These are phyloP conservation scores for Xanthia icteritia DNA, from an alignment of 2,888 invertebrate species.

Conservation along the genomic window DNA sequence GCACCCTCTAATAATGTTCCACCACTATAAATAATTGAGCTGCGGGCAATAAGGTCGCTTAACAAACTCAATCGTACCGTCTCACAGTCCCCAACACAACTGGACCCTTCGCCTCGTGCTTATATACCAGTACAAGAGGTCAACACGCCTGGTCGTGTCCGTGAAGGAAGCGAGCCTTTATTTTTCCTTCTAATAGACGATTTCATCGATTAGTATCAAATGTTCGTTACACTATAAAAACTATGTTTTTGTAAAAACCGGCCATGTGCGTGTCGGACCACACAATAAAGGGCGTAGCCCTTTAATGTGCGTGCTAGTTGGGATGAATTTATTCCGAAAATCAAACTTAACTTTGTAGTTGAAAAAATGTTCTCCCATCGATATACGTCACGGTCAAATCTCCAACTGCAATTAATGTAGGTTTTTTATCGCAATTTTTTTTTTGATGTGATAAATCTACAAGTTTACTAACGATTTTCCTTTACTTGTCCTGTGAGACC, in stretches of 20 bases:
- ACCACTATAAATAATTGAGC: constrained; percentile 58
- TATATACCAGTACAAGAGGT: constrained; percentile 10
- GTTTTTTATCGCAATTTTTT: no score
- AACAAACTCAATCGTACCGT: constrained; percentile 57
- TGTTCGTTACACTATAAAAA: background rate
- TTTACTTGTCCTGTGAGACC: no score
- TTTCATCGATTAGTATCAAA: constrained; percentile 49
- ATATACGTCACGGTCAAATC: background rate
- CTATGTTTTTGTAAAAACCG: no score
- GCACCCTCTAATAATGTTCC: constrained; percentile 54
- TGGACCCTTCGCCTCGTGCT: background rate
- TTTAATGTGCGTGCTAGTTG: no score
- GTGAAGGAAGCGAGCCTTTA: constrained; percentile 28
- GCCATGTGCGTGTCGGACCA: background rate
- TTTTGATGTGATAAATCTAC: no score
- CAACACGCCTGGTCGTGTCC: constrained; percentile 4
- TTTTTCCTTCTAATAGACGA: constrained; percentile 52
- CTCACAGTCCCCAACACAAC: constrained; percentile 19
- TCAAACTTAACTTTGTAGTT: background rate
- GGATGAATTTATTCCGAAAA: background rate
- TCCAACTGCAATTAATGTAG: background rate
- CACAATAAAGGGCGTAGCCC: background rate
- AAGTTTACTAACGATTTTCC: no score
- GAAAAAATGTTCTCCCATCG: background rate
- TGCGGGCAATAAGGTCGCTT: constrained; percentile 54